Conservation (phyloP, 2,113 vertebrate genomes). For the Rousettus leschenaultii region DNA sequence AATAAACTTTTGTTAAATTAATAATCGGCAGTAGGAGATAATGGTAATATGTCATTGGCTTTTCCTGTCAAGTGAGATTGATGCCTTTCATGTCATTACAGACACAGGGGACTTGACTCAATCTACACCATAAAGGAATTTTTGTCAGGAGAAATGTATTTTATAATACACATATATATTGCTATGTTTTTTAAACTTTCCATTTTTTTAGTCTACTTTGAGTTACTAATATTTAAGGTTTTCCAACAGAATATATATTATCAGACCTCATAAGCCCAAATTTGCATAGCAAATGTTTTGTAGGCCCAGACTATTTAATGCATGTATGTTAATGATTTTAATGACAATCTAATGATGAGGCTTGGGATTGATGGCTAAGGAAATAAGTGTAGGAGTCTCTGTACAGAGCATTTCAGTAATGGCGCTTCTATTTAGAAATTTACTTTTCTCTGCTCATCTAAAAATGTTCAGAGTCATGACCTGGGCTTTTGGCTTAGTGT, state of each 20-base stretch:
- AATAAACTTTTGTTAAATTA: constrained; percentile 26
- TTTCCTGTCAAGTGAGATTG: not conserved
- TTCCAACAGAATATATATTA: constrained; percentile 1
- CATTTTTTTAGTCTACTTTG: not conserved
- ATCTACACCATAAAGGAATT: not conserved
- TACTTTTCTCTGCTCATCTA: not conserved
- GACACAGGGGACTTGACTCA: not conserved
- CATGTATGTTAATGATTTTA: constrained; percentile 15
- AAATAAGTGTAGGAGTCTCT: not conserved
- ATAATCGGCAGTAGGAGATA: constrained; percentile 3
- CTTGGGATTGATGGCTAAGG: not conserved
- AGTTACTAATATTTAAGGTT: not conserved
- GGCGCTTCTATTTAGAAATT: not conserved
- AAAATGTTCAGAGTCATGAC: not conserved
- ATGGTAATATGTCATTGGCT: not conserved
- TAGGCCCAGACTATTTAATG: not conserved
- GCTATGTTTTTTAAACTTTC: not conserved
- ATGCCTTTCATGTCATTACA: not conserved
- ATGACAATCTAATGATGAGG: constrained; percentile 19
- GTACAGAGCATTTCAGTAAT: not conserved
- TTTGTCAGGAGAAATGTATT: not conserved
- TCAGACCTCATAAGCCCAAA: not conserved
- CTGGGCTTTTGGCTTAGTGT: not conserved
- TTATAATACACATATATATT: not conserved
- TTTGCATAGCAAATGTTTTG: not conserved